These are phyloP conservation scores for Latrodectus elegans DNA, from an alignment of 2,888 invertebrate genomes.

Conservation along the genomic window DNA sequence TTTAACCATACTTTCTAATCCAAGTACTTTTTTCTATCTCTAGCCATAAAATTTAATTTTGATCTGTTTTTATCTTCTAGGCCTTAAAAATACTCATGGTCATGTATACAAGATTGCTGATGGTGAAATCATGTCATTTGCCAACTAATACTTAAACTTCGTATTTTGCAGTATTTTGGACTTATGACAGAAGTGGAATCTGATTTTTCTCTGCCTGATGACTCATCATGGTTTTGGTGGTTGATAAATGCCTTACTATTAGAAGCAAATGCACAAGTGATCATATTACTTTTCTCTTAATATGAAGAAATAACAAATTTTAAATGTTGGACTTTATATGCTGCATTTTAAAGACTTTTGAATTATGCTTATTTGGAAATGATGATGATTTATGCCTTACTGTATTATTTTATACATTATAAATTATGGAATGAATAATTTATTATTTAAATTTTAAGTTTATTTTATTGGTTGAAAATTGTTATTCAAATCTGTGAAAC, in stretches of 20 bases:
- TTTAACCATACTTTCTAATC: no score
- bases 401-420: no score
- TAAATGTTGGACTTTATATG: no score
- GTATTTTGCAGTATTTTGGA: slow-evolving; percentile 88
- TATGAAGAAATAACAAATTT: background rate
- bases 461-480: no score
- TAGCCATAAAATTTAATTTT: no score
- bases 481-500: no score
- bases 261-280: slow-evolving; percentile 84
- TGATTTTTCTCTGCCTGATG: slow-evolving; percentile 80
- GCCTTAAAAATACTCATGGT: slow-evolving; percentile 72
- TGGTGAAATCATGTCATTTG: slow-evolving; percentile 84
- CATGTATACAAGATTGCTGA: slow-evolving; percentile 79
- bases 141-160: slow-evolving; percentile 80
- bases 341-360: no score
- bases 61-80: slow-evolving; percentile 54
- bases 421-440: no score
- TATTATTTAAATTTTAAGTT: no score
- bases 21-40: no score
- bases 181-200: slow-evolving; percentile 82
- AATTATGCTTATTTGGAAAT: no score
- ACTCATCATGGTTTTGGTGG: slow-evolving; percentile 96
- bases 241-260: slow-evolving; percentile 88
- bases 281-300: slow-evolving; percentile 80
- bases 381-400: no score